phyloP scores from a whole-genome alignment of 2,888 invertebrate genomes.

The Drosophila fungiperda region DNA sequence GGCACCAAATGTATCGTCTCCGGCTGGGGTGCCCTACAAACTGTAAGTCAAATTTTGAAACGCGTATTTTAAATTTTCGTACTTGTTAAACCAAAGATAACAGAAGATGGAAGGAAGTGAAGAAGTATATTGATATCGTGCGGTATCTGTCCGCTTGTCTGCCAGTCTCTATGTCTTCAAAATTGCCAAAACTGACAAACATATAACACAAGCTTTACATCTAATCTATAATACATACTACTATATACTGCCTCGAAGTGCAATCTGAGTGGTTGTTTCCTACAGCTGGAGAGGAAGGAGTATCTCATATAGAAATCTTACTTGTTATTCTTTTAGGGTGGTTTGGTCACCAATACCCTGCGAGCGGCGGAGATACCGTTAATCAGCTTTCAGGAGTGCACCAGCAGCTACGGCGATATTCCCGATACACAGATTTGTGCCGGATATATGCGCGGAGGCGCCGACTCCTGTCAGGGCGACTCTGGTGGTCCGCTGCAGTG shows the following conservation, averaged over 20 bases:
- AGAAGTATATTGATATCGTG: background rate
- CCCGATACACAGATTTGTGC: constrained; percentile 72
- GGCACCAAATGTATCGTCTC: constrained; percentile 64
- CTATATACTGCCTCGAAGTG: background rate
- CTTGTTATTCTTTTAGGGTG: background rate
- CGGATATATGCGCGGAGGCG: constrained; percentile 68
- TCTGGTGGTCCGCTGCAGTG: constrained; percentile 81
- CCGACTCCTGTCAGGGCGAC: constrained; percentile 82
- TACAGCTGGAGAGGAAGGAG: background rate
- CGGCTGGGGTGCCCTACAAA: constrained; percentile 71
- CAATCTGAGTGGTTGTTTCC: background rate
- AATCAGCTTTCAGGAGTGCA: constrained; percentile 53
- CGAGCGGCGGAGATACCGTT: constrained; percentile 60
- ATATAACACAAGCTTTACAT: too few relatives aligned
- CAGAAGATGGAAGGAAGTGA: background rate
- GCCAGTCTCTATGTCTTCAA: background rate
- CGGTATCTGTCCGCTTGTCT: background rate
- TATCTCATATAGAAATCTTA: background rate
- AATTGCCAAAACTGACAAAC: too few relatives aligned
- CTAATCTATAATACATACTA: background rate
- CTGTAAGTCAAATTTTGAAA: constrained; percentile 12
- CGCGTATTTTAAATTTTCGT: background rate
- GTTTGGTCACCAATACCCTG: constrained; percentile 14
- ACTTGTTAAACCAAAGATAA: background rate
- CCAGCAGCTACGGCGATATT: constrained; percentile 47